Base-by-base conservation (phyloP, 2,797 vertebrate species). In the Muscicapa comitata region DNA sequence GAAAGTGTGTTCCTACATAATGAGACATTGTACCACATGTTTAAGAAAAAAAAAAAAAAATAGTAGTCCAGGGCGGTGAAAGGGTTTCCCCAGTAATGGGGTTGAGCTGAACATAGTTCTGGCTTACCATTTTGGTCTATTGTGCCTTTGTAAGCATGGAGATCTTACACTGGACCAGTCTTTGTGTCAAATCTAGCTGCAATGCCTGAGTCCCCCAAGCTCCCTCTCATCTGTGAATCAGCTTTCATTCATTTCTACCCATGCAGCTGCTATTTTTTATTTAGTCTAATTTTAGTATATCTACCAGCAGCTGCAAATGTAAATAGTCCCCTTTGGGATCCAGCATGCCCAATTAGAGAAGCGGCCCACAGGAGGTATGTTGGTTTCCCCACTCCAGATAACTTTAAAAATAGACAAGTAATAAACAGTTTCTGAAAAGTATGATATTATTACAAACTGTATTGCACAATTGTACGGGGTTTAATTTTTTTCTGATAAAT, bases 1-100 rank as follows among this genome's bases (percentile, higher is more conserved):
- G 83, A 75, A 96, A 96, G 76, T 21, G 78, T 92, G 84, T 90
- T 95, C 92, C 90, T 95, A 95, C 92, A 97, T 96, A 97, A 96
- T 92, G 72, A 93, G 88, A 94, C 90, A 96, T 95, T 97, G 95
- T 98, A 82, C 76, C 43, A 85, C 94, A 92, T 45, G 59, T 67
- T 43, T 73, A 83, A 79, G 50, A 38, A 38, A 12, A 33, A 28
- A 54, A 24, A 11, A 31, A 23, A 4, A 53, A 68, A 12, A 61
- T n/a, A n/a, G n/a, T n/a, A 33, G 33, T 51, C 37, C 14, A 48
- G 68, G 42, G 55, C 1, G 0, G 47, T 95, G 90, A 96, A 96
- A 95, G 93, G 83, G 70, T 96, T 96, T 96, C 90, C 87, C 97
- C 67, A 91, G 66, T 50, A 80, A 86, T 35, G 48, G 71, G 21